phyloP scores from a whole-genome alignment of 2,888 invertebrate species.

The Ophion ellenae region DNA sequence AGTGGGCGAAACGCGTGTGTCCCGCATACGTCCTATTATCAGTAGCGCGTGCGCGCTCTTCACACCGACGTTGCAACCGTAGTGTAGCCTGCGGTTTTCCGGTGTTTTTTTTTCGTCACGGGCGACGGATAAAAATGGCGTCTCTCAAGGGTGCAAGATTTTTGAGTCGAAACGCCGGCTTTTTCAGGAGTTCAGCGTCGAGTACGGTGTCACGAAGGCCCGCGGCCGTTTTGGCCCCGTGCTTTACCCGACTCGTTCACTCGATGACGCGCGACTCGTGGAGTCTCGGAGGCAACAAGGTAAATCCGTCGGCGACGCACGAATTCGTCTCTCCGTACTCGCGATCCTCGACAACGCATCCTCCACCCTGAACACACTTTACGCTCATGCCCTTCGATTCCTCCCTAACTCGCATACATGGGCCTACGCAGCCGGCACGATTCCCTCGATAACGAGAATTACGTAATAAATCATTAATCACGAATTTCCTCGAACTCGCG shows the following conservation, averaged over 20 bases:
- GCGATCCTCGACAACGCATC: background rate
- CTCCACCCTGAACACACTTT: background rate
- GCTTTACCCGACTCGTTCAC: conserved; percentile 70
- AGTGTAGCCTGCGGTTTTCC: background rate
- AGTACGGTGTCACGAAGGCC: conserved; percentile 62
- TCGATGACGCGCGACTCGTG: conserved; percentile 64
- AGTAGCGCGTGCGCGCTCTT: conserved; percentile 27
- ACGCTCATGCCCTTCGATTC: background rate
- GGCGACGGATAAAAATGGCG: conserved; percentile 78
- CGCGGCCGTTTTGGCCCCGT: conserved; percentile 56
- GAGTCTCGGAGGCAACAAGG: conserved; percentile 50
- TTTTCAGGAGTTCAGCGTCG: conserved; percentile 71
- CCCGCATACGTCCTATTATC: background rate
- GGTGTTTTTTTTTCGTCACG: conserved; percentile 4
- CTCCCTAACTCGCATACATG: background rate
- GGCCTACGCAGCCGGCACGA: background rate
- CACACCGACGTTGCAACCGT: background rate
- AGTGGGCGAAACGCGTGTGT: background rate
- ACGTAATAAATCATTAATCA: background rate
- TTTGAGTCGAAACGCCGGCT: conserved; percentile 76
- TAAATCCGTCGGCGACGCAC: conserved; percentile 18
- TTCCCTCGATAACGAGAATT: background rate
- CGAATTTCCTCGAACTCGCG: background rate
- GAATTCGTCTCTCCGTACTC: background rate
- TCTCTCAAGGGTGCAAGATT: conserved; percentile 77